These are phyloP conservation scores for Nemotelus pantherinus DNA, from an alignment of 2,888 invertebrate genomes.

Conservation along the genomic window DNA sequence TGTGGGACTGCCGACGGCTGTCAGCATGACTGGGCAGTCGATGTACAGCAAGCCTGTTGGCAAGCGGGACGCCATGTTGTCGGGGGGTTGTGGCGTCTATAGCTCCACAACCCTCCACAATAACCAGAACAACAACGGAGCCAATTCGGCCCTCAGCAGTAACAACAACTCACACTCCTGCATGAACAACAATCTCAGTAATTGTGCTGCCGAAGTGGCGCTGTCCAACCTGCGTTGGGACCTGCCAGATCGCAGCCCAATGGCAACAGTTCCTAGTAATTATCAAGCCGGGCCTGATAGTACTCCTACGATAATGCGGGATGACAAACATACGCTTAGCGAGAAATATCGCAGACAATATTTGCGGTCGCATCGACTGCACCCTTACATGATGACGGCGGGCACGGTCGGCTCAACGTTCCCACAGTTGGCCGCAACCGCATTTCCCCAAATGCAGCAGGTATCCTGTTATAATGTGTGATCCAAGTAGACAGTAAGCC, in stretches of 20 bases:
- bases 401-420: conserved; percentile 65
- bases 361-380: conserved; percentile 69
- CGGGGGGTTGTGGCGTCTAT: conserved; percentile 59
- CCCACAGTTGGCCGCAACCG: conserved; percentile 62
- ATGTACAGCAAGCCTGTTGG: conserved; percentile 57
- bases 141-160: conserved; percentile 55
- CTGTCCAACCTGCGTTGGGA: conserved; percentile 53
- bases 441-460: conserved; percentile 69
- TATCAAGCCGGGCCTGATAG: conserved; percentile 66
- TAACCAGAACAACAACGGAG: conserved; percentile 48
- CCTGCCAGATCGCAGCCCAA: conserved; percentile 63
- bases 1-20: conserved; percentile 48
- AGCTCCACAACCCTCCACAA: conserved; percentile 50
- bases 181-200: conserved; percentile 41
- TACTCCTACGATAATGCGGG: conserved; percentile 47
- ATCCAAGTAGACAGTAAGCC: conserved; percentile 57
- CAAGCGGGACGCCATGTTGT: conserved; percentile 65
- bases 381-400: conserved; percentile 68
- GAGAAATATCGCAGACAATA: conserved; percentile 69
- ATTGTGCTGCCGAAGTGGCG: conserved; percentile 39
- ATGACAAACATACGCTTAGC: conserved; percentile 60
- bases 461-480: conserved; percentile 72
- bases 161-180: conserved; percentile 54
- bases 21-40: conserved; percentile 48
- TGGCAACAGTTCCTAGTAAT: conserved; percentile 66